These are phyloP conservation scores for Odocoileus hemionus DNA, from an alignment of 2,113 vertebrate species.

Conservation along the genomic window DNA sequence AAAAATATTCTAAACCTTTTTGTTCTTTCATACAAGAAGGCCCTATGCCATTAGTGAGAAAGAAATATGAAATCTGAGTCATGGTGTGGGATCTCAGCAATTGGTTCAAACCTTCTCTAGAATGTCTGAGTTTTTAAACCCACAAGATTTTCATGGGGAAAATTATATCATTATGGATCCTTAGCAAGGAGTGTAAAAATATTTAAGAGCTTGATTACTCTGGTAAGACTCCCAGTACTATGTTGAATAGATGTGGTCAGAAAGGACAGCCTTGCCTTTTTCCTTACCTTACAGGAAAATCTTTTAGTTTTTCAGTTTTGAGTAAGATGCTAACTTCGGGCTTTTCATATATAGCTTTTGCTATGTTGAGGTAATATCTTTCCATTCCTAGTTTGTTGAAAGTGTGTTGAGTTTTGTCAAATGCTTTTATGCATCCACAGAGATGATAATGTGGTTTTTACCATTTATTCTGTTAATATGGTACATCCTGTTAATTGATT, in stretches of 20 bases:
- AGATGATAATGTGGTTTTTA: not conserved
- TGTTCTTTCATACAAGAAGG: not conserved
- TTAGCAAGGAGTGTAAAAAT: not conserved
- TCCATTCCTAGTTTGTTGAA: not conserved
- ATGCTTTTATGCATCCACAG: not conserved
- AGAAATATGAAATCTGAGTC: not conserved
- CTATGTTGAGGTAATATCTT: not conserved
- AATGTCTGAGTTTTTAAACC: slow-evolving; percentile 15
- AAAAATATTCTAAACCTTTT: not conserved
- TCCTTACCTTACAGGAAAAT: not conserved
- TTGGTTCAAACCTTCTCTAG: not conserved
- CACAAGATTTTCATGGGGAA: slow-evolving; percentile 11
- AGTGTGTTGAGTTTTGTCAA: not conserved
- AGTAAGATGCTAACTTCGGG: not conserved
- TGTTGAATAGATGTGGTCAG: not conserved
- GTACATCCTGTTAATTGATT: not conserved
- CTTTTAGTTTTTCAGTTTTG: not conserved
- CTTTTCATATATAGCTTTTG: not conserved
- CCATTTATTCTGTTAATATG: not conserved
- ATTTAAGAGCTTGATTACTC: not conserved
- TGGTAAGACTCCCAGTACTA: not conserved
- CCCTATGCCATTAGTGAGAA: not conserved
- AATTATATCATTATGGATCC: slow-evolving; percentile 6
- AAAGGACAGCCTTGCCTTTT: not conserved
- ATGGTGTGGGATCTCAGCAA: not conserved